Evolutionary conservation across 2,888 invertebrate genomes (phyloP), one percentile per base, ranked within the genome.

Genomic region (Campoplex nolae): DNA sequence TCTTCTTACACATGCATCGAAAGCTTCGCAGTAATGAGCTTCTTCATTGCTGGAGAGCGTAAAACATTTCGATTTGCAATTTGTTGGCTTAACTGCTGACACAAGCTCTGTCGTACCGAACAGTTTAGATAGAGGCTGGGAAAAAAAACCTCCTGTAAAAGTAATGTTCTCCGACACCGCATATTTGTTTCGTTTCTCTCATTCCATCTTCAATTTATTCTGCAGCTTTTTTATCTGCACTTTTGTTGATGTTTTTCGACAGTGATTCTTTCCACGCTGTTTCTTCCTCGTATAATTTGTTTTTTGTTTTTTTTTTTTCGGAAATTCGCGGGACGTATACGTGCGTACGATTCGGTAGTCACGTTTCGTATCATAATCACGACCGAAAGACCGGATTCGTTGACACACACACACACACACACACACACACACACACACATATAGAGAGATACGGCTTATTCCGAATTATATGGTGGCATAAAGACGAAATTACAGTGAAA

Each of bases 11-110:
- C 38, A 79, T 54, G 13, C n/a, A 65, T 67, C 11, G n/a, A 32
- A 18, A 42, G 23, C 28, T 23, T 18, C 45, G 67, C 23, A 35
- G 58, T 56, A 87, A 87, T 87, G 79, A 86, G 83, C 85, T 90
- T 87, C 90, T 92, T 92, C 92, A 90, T 92, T 92, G 91, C 90
- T 89, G 88, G 48, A 54, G 87, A 78, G 89, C 92, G 91, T 92
- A 91, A 92, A 92, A 92, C 91, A 91, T 92, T 92, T 92, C 92
- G 91, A 92, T 92, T 92, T 92, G 92, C 92, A 92, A 92, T 92
- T 92, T 92, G 89, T 87, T 85, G 89, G 89, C 86, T 92, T 92
- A 92, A 92, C 92, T 92, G 91, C 91, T 87, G 89, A 87, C 81
- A 80, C 80, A 51, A 45, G 82, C 67, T 71, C 62, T 76, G 89